Conservation (phyloP, 2,797 vertebrate species). For the Leucoraja ocellata region DNA sequence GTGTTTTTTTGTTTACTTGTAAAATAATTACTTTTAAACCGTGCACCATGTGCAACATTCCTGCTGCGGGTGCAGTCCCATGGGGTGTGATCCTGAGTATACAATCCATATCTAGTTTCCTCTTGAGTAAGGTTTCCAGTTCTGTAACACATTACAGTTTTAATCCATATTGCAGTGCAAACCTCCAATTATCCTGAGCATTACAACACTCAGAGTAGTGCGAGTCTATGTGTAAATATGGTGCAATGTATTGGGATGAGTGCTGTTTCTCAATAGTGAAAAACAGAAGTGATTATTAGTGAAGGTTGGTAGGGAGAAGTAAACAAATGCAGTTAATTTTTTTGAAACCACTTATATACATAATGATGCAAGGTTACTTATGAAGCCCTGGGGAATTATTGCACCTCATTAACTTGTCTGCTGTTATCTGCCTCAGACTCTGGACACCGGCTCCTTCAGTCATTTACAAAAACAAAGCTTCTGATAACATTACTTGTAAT, state of each 20-base stretch:
- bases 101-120: not conserved
- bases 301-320: not conserved
- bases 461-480: not conserved
- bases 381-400: not conserved
- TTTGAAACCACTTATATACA: not conserved
- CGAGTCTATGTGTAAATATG: not conserved
- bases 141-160: not conserved
- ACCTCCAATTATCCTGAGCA: not conserved
- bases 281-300: not conserved
- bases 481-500: not conserved
- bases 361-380: not conserved
- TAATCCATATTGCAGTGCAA: not conserved
- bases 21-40: not conserved
- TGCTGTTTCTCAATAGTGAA: not conserved
- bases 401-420: not conserved
- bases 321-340: not conserved
- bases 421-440: not conserved
- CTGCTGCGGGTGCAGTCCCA: not conserved
- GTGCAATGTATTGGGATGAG: not conserved
- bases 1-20: not conserved
- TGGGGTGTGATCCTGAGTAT: not conserved
- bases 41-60: too few relatives aligned
- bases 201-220: not conserved
- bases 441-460: not conserved
- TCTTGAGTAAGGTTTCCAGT: not conserved